A percentile compares a stretch with the other conserved stretches of the same genome.
phyloP scores from a whole-genome alignment of 2,888 invertebrate genomes.

The Tribolium freemani region DNA sequence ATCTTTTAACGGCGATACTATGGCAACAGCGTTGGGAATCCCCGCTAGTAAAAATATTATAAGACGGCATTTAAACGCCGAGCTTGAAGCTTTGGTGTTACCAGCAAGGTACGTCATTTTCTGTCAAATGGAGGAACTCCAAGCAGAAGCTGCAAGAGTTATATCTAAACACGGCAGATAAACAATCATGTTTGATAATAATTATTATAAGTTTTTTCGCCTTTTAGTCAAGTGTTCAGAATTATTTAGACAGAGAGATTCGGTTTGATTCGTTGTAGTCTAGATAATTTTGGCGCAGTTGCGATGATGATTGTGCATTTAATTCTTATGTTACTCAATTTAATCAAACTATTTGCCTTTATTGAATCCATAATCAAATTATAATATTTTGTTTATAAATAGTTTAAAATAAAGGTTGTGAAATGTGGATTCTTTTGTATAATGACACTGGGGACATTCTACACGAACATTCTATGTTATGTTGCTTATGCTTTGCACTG shows the following conservation, averaged over 20 bases:
- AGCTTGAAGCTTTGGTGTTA: conserved; percentile 90
- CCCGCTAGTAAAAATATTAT: conserved; percentile 95
- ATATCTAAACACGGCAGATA: conserved; percentile 74
- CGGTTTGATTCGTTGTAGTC: conserved; percentile 20
- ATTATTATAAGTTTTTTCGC: conserved; percentile 32
- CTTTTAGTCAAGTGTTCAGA: conserved; percentile 33
- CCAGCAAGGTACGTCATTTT: conserved; percentile 94
- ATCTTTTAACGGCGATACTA: conserved; percentile 93
- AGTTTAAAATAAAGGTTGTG: conserved; percentile 60
- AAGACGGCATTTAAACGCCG: conserved; percentile 89
- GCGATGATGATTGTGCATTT: conserved; percentile 51
- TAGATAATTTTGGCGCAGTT: conserved; percentile 37
- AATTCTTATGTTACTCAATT: conserved; percentile 26
- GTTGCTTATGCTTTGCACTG: conserved; percentile 64
- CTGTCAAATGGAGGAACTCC: conserved; percentile 88
- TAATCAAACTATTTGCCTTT: conserved; percentile 54
- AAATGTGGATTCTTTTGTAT: conserved; percentile 51
- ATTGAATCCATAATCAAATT: conserved; percentile 52
- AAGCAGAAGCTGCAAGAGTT: conserved; percentile 81
- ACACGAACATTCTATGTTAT: conserved; percentile 66
- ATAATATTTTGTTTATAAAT: conserved; percentile 54
- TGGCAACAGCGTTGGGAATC: conserved; percentile 93
- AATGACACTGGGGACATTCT: conserved; percentile 50
- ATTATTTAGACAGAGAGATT: conserved; percentile 28
- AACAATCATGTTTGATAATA: conserved; percentile 49